These are phyloP conservation scores for Myopa tessellatipennis DNA, from an alignment of 2,888 invertebrate species.

Conservation along the genomic window DNA sequence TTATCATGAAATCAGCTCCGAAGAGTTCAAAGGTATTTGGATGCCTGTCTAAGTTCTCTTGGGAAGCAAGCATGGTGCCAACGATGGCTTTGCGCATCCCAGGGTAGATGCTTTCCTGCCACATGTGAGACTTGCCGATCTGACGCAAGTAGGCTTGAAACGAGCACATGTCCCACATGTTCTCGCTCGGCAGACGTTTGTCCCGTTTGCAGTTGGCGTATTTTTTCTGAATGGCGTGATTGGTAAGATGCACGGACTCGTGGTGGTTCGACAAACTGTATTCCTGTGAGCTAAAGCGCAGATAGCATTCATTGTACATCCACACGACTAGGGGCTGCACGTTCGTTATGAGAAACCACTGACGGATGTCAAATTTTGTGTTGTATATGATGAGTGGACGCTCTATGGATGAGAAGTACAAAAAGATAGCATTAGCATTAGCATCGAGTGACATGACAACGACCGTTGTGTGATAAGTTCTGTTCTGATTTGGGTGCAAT, in stretches of 20 bases:
- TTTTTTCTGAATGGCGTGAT: slow-evolving; percentile 92
- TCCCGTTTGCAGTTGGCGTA: slow-evolving; percentile 81
- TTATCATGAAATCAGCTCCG: slow-evolving; percentile 95
- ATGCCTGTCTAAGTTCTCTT: slow-evolving; percentile 82
- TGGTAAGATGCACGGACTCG: slow-evolving; percentile 92
- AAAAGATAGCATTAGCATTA: not conserved
- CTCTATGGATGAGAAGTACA: slow-evolving; percentile 71
- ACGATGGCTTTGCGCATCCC: slow-evolving; percentile 82
- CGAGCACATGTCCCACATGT: slow-evolving; percentile 94
- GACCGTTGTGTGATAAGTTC: too few relatives aligned
- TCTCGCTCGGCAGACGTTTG: slow-evolving; percentile 84
- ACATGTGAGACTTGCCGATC: slow-evolving; percentile 81
- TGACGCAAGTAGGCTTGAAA: slow-evolving; percentile 72
- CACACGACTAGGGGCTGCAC: slow-evolving; percentile 91
- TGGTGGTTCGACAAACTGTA: slow-evolving; percentile 89
- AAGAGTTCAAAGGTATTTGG: slow-evolving; percentile 92
- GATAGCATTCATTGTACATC: slow-evolving; percentile 93
- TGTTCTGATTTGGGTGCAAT: too few relatives aligned
- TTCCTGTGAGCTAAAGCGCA: slow-evolving; percentile 91
- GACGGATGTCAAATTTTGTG: slow-evolving; percentile 94
- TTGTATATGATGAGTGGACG: slow-evolving; percentile 87
- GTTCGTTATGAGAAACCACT: slow-evolving; percentile 94
- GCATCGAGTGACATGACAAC: not conserved
- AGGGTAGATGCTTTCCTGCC: slow-evolving; percentile 88
- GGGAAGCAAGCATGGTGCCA: slow-evolving; percentile 87